Percentiles rank a stretch among this genome's conserved stretches.
Evolutionary conservation across 2,888 invertebrate genomes (phyloP).

Genomic region (Zaprionus lineosus): DNA sequence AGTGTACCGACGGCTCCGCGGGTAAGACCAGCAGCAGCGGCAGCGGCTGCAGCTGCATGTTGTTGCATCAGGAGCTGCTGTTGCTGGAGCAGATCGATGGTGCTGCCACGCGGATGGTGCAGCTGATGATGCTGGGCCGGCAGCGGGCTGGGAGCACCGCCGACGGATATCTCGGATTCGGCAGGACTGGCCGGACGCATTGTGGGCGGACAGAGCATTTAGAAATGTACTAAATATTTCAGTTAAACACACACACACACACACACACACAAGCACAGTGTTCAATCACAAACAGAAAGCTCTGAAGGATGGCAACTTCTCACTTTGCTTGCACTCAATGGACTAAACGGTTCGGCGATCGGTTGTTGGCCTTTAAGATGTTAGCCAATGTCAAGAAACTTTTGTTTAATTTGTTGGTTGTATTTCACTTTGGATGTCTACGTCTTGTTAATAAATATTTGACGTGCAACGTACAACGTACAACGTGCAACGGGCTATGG

Average conservation of each 20-base stretch:
- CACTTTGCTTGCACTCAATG: slow-evolving; percentile 25
- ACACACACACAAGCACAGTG: slow-evolving; percentile 2
- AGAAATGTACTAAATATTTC: slow-evolving; percentile 8
- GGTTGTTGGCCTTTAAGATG: slow-evolving; percentile 9
- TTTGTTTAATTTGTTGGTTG: slow-evolving; percentile 14
- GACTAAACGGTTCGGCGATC: slow-evolving; percentile 36
- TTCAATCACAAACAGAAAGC: too few species aligned
- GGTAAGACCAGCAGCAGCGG: slow-evolving; percentile 66
- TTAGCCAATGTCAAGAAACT: slow-evolving; percentile 17
- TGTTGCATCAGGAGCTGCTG: slow-evolving; percentile 79
- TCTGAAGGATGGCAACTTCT: slow-evolving; percentile 8
- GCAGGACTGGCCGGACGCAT: slow-evolving; percentile 83
- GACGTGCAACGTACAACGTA: slow-evolving; percentile 17
- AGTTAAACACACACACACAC: slow-evolving; percentile 13
- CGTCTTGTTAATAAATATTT: slow-evolving; percentile 35
- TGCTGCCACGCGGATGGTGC: slow-evolving; percentile 65
- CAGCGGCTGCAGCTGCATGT: slow-evolving; percentile 76
- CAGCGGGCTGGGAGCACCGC: slow-evolving; percentile 81
- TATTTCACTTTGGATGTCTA: slow-evolving; percentile 37
- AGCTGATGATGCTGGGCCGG: slow-evolving; percentile 66
- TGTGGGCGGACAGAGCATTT: slow-evolving; percentile 83
- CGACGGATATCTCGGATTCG: slow-evolving; percentile 83
- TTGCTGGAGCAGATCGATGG: slow-evolving; percentile 79
- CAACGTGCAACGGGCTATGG: slow-evolving; percentile 34
- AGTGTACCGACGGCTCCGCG: slow-evolving; percentile 69